These are phyloP conservation scores for Patiria pectinifera DNA, from an alignment of 53 echinoderm and acorn worm genomes.

Conservation along the genomic window DNA sequence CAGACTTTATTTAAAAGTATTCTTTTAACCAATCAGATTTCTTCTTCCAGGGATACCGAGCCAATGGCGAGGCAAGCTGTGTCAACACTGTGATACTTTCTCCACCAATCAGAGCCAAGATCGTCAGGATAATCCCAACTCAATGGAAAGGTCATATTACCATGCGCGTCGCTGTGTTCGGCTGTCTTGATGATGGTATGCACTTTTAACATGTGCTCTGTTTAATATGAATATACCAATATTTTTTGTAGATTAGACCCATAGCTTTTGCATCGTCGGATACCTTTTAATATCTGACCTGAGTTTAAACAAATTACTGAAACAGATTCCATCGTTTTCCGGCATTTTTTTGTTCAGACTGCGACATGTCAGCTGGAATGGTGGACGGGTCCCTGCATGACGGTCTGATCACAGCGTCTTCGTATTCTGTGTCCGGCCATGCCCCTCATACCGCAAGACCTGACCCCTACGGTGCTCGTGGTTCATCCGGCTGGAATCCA, in stretches of 20 bases:
- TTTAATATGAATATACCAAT: not conserved
- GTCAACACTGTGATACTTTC: slow-evolving; percentile 53
- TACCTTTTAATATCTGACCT: not conserved
- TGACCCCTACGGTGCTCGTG: slow-evolving; percentile 48
- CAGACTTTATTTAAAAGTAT: too few species aligned
- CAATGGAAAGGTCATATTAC: slow-evolving; percentile 44
- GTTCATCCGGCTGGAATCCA: slow-evolving; percentile 78
- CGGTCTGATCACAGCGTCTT: slow-evolving; percentile 70
- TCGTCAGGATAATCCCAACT: slow-evolving; percentile 62
- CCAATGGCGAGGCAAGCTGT: slow-evolving; percentile 73
- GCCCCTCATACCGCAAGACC: slow-evolving; percentile 50
- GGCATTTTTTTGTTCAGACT: slow-evolving; percentile 57
- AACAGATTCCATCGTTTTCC: not conserved
- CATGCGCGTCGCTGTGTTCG: slow-evolving; percentile 64
- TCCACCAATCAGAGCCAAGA: slow-evolving; percentile 69
- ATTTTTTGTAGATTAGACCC: not conserved
- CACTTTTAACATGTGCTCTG: not conserved
- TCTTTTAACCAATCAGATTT: not conserved
- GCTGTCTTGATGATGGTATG: slow-evolving; percentile 84
- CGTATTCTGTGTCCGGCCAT: not conserved
- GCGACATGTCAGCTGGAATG: slow-evolving; percentile 71
- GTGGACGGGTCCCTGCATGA: slow-evolving; percentile 59
- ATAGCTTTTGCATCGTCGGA: too few species aligned
- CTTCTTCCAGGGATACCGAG: slow-evolving; percentile 53
- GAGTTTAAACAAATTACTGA: not conserved